Base-by-base conservation (phyloP, 2,888 invertebrate genomes). In the Agriopis aurantiaria region DNA sequence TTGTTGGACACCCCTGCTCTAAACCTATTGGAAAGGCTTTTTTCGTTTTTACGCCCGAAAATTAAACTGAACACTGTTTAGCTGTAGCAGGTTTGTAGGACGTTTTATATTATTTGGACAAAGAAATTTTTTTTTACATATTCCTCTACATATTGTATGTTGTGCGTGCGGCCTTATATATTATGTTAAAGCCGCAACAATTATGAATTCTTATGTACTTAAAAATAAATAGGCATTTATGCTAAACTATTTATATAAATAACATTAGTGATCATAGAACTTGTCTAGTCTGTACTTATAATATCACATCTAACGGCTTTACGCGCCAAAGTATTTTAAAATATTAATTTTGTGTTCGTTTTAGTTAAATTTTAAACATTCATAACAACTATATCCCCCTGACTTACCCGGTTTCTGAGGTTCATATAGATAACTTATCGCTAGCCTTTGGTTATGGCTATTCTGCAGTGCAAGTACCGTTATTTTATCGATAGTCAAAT, bases 321-420 rank as follows among this genome's bases (percentile, higher is more conserved):
- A 67, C 74, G 80, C 84, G 79, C 84, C 84, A 84, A 85, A 83
- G 82, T 78, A 58, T 62, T 62, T 10, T 33, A 46, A n/a, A 53
- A 58, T 5, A 57, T 14, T 41, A 33, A 46, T 46, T 23, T 52
- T 52, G 59, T 40, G 40, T 5, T 14, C 9, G 33, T 51, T 43
- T 51, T 43, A 5, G 51, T 5, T 40, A 40, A 41, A 48, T 60
- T 66, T 66, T 60, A 4, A 5, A 52, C 17, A 14, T 51, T 9
- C 9, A 10, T 9, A 7, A 43, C 6, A 12, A 48, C n/a, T 12
- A 4, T 48, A 48, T n/a, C 1, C 17, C 17, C 17, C 17, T 23
- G 17, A 23, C 17, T 23, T 23, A 23, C 17, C 17, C 17, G 17
- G 17, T 23, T 23, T 23, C 17, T 23, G 17, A 23, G 17, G 17